Evolutionary conservation across 2,888 invertebrate genomes (phyloP).

Genomic region (Dermolepida albohirtum): DNA sequence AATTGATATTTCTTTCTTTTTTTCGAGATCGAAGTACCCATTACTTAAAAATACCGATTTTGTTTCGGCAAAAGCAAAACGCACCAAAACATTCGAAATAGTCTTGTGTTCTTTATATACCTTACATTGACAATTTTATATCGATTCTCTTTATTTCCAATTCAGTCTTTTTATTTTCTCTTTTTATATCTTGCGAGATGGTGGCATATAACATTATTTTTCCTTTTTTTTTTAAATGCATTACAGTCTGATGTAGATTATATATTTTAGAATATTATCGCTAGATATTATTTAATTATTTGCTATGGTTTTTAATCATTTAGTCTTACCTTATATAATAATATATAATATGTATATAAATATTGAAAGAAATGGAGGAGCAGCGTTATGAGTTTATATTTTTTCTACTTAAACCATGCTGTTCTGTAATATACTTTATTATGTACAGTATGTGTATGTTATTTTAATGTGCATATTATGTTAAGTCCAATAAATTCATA

Average conservation of each 20-base stretch:
- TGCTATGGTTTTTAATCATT: conserved; percentile 36
- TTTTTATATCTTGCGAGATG: neutral
- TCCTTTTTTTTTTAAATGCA: conserved; percentile 26
- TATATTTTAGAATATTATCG: conserved; percentile 30
- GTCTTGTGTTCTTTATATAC: conserved; percentile 20
- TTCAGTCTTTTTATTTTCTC: conserved; percentile 9
- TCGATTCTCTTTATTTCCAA: neutral
- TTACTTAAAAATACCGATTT: conserved; percentile 16
- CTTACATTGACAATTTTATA: conserved; percentile 17
- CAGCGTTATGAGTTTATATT: conserved; percentile 30
- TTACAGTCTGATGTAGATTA: conserved; percentile 40
- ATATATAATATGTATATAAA: conserved; percentile 38
- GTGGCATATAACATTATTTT: conserved; percentile 1
- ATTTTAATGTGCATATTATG: conserved; percentile 51
- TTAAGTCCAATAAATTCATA: conserved; percentile 44
- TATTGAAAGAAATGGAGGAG: conserved; percentile 37
- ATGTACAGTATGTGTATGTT: conserved; percentile 45
- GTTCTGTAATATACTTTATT: conserved; percentile 42
- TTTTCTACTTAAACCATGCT: conserved; percentile 37
- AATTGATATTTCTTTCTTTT: conserved; percentile 2
- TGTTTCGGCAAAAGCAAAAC: neutral
- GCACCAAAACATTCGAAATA: conserved; percentile 8
- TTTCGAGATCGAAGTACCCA: conserved; percentile 6
- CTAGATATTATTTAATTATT: conserved; percentile 41
- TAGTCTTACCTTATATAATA: conserved; percentile 29